Percentiles rank a stretch among this genome's conserved stretches.
Evolutionary conservation across 2,888 invertebrate genomes (phyloP).

Genomic region (Drosophila mercatorum): DNA sequence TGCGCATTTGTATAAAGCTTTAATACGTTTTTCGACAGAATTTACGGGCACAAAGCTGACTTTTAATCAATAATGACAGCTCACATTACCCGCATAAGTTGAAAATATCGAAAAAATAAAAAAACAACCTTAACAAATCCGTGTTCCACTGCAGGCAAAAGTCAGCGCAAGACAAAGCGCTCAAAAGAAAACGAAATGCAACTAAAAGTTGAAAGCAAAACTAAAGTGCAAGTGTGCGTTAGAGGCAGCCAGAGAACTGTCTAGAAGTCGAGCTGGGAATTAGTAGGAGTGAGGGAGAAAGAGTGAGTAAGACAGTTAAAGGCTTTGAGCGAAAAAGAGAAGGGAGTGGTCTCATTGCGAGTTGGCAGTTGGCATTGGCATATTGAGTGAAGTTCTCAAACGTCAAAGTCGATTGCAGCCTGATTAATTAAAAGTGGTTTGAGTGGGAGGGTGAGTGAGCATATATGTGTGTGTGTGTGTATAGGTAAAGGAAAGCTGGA

Average conservation of each 20-base stretch:
- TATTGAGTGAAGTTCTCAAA: slow-evolving; percentile 58
- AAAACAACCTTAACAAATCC: neutral
- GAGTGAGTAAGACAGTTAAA: neutral
- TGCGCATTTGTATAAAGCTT: neutral
- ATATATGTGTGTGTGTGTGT: slow-evolving; percentile 7
- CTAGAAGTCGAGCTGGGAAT: neutral
- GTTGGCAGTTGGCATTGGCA: slow-evolving; percentile 68
- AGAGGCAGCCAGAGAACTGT: slow-evolving; percentile 3
- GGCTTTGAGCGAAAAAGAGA: neutral
- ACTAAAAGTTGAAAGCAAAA: slow-evolving; percentile 23
- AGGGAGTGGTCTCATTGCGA: slow-evolving; percentile 23
- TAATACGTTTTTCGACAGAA: neutral
- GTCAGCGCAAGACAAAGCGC: slow-evolving; percentile 5
- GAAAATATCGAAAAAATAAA: neutral
- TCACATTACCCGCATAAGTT: neutral
- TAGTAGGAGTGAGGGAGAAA: neutral
- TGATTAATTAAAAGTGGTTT: slow-evolving; percentile 74
- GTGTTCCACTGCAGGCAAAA: neutral
- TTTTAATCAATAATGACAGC: slow-evolving; percentile 18
- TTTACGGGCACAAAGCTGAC: neutral
- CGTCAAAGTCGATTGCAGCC: slow-evolving; percentile 71
- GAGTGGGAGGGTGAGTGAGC: slow-evolving; percentile 7
- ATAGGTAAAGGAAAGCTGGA: slow-evolving; percentile 13
- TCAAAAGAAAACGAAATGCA: slow-evolving; percentile 21
- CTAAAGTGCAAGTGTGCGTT: slow-evolving; percentile 13